Percentiles rank a stretch among this genome's conserved stretches.
phyloP scores from a whole-genome alignment of 2,888 invertebrate species.

The Cryptocephalus primarius region DNA sequence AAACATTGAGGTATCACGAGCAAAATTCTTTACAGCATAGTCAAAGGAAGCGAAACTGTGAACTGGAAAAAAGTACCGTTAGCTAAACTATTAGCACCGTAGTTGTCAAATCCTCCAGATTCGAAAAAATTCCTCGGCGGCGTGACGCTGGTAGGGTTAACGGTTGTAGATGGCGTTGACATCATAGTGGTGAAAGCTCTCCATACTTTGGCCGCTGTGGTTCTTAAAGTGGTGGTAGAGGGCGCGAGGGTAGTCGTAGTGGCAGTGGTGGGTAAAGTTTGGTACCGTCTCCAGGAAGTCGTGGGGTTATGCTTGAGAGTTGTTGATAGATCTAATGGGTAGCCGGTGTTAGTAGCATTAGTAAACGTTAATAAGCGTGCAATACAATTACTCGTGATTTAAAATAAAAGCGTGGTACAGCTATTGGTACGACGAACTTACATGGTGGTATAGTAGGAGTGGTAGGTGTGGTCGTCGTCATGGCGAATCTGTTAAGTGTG shows the following conservation, averaged over 20 bases:
- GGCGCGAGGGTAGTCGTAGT: conserved; percentile 22
- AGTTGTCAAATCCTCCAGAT: conserved; percentile 33
- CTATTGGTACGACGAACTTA: not conserved
- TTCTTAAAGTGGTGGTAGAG: conserved; percentile 16
- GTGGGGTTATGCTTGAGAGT: conserved; percentile 14
- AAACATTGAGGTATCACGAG: too few species aligned
- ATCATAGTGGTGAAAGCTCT: conserved; percentile 31
- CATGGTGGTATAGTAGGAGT: conserved; percentile 33
- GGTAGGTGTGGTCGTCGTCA: conserved; percentile 27
- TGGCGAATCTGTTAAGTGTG: conserved; percentile 31
- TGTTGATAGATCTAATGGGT: conserved; percentile 1
- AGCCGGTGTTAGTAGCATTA: conserved; percentile 29
- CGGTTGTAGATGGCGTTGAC: conserved; percentile 7
- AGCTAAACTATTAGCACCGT: conserved; percentile 25
- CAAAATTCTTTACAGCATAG: too few species aligned
- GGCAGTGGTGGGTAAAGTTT: conserved; percentile 16
- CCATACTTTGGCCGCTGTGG: conserved; percentile 30
- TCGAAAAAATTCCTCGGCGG: conserved; percentile 32
- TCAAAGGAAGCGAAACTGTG: too few species aligned
- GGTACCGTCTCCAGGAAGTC: conserved; percentile 18
- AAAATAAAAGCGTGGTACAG: too few species aligned
- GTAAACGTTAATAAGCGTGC: too few species aligned
- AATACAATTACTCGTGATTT: too few species aligned
- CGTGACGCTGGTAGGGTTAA: conserved; percentile 6
- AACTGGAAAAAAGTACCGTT: conserved; percentile 30